Evolutionary conservation across 2,888 invertebrate genomes (phyloP), one percentile per base, ranked within the genome.

Genomic region (Apotomis betuletana): DNA sequence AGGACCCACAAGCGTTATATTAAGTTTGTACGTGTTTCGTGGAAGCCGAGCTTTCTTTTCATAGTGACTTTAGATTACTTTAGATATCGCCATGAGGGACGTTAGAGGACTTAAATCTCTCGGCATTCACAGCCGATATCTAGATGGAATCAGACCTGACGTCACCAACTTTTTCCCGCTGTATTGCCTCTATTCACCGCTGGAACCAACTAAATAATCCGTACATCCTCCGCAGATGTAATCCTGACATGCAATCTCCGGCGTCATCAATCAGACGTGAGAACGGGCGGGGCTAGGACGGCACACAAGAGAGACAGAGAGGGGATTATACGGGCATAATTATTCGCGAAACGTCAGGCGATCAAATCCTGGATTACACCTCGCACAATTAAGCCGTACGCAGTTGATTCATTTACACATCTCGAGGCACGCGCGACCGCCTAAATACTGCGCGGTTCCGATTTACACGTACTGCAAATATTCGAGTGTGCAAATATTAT

Each of bases 171-270:
- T 85, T 85, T 85, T 83, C 80, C 78, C 77, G 76, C 81, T 82
- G 86, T 86, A 87, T 86, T 80, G 80, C 83, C 80, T 85, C 84
- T 86, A 89, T 89, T 88, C 85, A 87, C 77, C 83, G 78, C 81
- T 81, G 82, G 83, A 82, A 86, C 83, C 81, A 86, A 87, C 90
- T 89, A 89, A 90, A 90, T 91, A 90, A 90, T 88, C 90, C 90
- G 85, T 83, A 90, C 87, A 89, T 91, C 89, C 91, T 87, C 84
- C 85, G 84, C 86, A 90, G 90, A 89, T 90, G 88, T 91, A 90
- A 90, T 90, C 90, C 90, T 90, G 91, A 90, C 90, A 89, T 90
- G 91, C 90, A 91, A 91, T 91, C 90, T 91, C 90, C 91, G 90
- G 85, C 79, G 83, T 88, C 86, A 91, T 91, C 91, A 91, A 91